phyloP scores from a whole-genome alignment of 2,888 invertebrate genomes.

The Noctua janthina region DNA sequence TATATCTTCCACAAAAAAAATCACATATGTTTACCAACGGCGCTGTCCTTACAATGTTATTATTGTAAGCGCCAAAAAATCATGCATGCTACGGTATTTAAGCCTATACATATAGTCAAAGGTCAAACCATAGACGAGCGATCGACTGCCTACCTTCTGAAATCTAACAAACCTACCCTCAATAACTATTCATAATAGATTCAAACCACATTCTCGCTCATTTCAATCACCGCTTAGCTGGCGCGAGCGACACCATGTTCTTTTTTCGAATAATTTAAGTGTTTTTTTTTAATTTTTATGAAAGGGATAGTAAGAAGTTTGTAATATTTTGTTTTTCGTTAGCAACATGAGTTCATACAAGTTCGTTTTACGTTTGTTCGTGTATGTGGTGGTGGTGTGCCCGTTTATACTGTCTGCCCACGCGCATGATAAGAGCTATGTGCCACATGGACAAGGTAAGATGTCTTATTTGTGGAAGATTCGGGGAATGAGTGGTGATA shows the following conservation, averaged over 20 bases:
- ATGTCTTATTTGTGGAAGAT: not conserved
- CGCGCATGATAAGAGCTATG: slow-evolving; percentile 34
- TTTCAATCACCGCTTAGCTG: slow-evolving; percentile 34
- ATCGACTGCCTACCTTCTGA: not conserved
- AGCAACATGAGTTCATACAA: slow-evolving; percentile 34
- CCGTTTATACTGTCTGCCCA: slow-evolving; percentile 65
- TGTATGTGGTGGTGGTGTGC: slow-evolving; percentile 74
- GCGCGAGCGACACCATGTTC: slow-evolving; percentile 40
- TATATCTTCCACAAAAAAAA: too few relatives aligned
- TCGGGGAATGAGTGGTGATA: not conserved
- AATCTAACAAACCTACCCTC: slow-evolving; percentile 27
- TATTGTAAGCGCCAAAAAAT: too few relatives aligned
- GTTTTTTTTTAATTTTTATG: not conserved
- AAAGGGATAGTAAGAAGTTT: not conserved
- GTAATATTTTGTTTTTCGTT: not conserved
- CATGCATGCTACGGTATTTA: too few relatives aligned
- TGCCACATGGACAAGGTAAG: slow-evolving; percentile 53
- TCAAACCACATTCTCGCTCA: slow-evolving; percentile 32
- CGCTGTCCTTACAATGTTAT: too few relatives aligned
- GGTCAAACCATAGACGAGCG: not conserved
- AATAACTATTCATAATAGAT: not conserved
- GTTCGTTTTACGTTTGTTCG: slow-evolving; percentile 66
- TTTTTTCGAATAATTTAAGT: slow-evolving; percentile 6
- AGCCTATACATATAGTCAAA: not conserved
- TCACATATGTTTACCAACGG: too few relatives aligned